These are phyloP conservation scores for Holcopasites calliopsidis DNA, from an alignment of 1,140 invertebrate genomes.

Conservation along the genomic window DNA sequence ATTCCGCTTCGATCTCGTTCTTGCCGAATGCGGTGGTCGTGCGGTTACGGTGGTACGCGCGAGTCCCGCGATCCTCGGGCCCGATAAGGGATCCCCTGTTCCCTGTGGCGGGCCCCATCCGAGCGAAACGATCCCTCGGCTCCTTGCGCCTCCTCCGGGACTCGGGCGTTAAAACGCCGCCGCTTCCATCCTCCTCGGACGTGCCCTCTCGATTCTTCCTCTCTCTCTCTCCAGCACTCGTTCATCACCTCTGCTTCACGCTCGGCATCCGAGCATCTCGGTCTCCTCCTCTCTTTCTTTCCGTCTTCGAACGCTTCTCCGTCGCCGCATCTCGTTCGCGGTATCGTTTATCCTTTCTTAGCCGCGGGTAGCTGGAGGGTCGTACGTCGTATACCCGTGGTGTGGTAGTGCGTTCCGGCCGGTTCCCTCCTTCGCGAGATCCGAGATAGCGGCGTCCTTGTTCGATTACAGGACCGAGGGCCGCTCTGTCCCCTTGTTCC, in stretches of 20 bases:
- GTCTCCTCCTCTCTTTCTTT: background rate
- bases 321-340: constrained; percentile 37
- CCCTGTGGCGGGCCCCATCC: constrained; percentile 46
- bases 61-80: constrained; percentile 71
- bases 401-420: constrained; percentile 52
- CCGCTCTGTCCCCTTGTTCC: no score
- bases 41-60: constrained; percentile 70
- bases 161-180: constrained; percentile 58
- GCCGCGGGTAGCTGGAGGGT: constrained; percentile 60
- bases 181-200: constrained; percentile 46
- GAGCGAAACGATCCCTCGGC: constrained; percentile 52
- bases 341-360: constrained; percentile 32
- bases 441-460: constrained; percentile 8
- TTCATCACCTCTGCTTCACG: constrained; percentile 36
- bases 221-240: background rate
- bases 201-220: constrained; percentile 18
- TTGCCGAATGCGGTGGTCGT: constrained; percentile 5
- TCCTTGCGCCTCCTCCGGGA: constrained; percentile 54
- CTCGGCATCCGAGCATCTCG: constrained; percentile 24
- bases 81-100: constrained; percentile 69
- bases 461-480: background rate
- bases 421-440: constrained; percentile 53
- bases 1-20: constrained; percentile 36
- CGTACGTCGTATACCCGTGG: no score
- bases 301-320: background rate